Percentiles rank a stretch among this genome's conserved stretches.
Evolutionary conservation across 1,140 invertebrate genomes (phyloP).

Genomic region (Daktulosphaira vitifoliae): DNA sequence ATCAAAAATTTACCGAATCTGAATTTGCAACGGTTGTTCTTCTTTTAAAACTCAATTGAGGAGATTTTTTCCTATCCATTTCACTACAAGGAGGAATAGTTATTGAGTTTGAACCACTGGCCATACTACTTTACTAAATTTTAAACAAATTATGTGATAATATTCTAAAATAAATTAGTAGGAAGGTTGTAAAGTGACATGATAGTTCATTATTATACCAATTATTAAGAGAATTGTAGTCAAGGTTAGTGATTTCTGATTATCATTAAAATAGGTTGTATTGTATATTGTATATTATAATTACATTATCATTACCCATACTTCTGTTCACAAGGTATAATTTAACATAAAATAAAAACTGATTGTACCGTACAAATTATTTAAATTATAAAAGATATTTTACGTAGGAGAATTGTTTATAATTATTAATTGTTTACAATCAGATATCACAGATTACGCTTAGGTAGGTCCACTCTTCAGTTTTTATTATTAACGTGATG

Average conservation of each 20-base stretch:
- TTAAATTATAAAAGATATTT: too few relatives aligned
- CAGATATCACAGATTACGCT: too few relatives aligned
- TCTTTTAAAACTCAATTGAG: conserved; percentile 37
- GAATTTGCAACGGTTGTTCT: conserved; percentile 38
- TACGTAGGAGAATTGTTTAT: too few relatives aligned
- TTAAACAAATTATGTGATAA: not conserved
- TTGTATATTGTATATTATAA: too few relatives aligned
- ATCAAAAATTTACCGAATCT: conserved; percentile 38
- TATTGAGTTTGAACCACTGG: conserved; percentile 5
- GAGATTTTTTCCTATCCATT: conserved; percentile 40
- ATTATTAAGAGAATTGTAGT: not conserved
- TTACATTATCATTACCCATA: too few relatives aligned
- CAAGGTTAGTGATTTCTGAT: conserved; percentile 21
- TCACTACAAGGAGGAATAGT: not conserved
- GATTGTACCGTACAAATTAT: too few relatives aligned
- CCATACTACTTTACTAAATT: not conserved
- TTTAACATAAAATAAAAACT: too few relatives aligned
- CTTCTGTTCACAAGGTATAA: too few relatives aligned
- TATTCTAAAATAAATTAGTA: not conserved
- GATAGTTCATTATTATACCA: not conserved
- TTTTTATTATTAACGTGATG: too few relatives aligned
- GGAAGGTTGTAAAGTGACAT: conserved; percentile 13
- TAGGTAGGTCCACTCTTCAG: too few relatives aligned
- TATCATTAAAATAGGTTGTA: too few relatives aligned
- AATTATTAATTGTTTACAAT: too few relatives aligned